Evolutionary conservation across 2,113 vertebrate genomes (phyloP).

Genomic region (Pseudopodoces humilis): DNA sequence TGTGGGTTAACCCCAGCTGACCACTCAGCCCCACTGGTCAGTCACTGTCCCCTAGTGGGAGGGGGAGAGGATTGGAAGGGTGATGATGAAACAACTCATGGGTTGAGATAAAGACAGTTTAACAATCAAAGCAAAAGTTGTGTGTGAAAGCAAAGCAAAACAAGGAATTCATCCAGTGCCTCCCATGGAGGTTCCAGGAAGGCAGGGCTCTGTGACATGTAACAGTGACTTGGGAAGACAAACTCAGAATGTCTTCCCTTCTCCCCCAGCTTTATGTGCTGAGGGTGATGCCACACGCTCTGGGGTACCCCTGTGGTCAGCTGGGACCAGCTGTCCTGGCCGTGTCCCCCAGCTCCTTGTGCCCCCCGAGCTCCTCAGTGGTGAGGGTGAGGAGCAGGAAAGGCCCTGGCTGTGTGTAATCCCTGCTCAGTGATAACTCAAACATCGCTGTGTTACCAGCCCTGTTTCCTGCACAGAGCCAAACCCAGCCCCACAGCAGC

Average conservation of each 20-base stretch:
- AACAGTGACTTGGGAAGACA: background rate
- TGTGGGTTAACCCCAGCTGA: background rate
- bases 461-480: background rate
- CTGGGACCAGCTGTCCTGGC: background rate
- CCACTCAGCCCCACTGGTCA: background rate
- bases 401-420: background rate
- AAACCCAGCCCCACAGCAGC: background rate
- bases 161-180: background rate
- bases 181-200: background rate
- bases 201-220: background rate
- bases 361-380: background rate
- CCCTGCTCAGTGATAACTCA: background rate
- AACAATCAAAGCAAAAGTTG: fast-evolving
- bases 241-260: background rate
- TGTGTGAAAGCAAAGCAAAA: background rate
- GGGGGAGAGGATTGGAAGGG: background rate
- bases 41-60: background rate
- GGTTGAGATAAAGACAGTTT: background rate
- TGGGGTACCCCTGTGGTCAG: background rate
- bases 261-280: background rate
- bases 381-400: background rate
- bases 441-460: background rate
- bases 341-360: background rate
- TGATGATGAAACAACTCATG: background rate
- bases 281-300: background rate